Evolutionary conservation across 1,140 invertebrate genomes (phyloP).

Genomic region (Drosophila cardini): DNA sequence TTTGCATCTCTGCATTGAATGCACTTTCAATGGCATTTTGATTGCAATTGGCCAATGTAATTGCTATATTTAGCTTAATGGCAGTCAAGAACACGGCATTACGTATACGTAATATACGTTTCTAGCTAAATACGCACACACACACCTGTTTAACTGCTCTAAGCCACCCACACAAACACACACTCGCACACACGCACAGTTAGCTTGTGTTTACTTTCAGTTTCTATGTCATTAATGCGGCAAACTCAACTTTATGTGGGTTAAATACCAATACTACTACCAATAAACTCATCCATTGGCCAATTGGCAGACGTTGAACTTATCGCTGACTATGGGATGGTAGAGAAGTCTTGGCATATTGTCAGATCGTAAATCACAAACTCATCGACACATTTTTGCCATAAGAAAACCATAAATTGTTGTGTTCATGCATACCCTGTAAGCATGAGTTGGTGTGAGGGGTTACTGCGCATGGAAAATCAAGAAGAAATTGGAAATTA

Average conservation of each 20-base stretch:
- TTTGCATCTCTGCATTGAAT: slow-evolving; percentile 55
- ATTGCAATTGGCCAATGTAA: slow-evolving; percentile 77
- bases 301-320: slow-evolving; percentile 20
- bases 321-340: not conserved
- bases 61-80: slow-evolving; percentile 81
- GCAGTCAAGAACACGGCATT: slow-evolving; percentile 70
- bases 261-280: slow-evolving; percentile 52
- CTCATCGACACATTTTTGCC: slow-evolving; percentile 69
- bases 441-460: not conserved
- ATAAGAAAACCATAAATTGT: slow-evolving; percentile 43
- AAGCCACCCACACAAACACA: slow-evolving; percentile 3
- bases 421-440: not conserved
- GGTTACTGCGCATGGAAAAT: too few species aligned
- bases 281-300: slow-evolving; percentile 21
- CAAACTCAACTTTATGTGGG: slow-evolving; percentile 58
- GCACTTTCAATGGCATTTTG: slow-evolving; percentile 81
- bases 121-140: not conserved
- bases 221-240: slow-evolving; percentile 70
- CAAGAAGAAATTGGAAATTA: too few species aligned
- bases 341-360: slow-evolving; percentile 21
- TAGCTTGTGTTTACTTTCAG: slow-evolving; percentile 58
- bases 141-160: slow-evolving; percentile 7
- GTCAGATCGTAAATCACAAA: slow-evolving; percentile 59
- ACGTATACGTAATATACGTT: slow-evolving; percentile 46
- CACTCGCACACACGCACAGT: slow-evolving; percentile 19